Evolutionary conservation across 2,888 invertebrate genomes (phyloP), one percentile per base, ranked within the genome.

Genomic region (Drosophila infuscata): DNA sequence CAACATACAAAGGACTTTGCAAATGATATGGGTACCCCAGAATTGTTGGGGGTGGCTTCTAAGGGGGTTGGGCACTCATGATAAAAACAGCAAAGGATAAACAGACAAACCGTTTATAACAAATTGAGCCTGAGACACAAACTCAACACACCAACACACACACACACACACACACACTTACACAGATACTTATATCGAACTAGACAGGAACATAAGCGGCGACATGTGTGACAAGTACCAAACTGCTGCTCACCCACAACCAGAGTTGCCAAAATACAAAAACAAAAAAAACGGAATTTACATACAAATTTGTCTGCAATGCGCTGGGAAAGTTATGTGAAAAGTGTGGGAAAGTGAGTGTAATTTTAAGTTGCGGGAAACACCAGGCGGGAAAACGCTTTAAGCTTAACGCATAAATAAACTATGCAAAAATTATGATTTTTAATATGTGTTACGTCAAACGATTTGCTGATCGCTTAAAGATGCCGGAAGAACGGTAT

Each of bases 251-350:
- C 71, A 56, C 57, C 56, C 56, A 51, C 58, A 70, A 20, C 6
- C 9, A 36, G 66, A 57, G 62, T 69, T 73, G 63, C 32, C 70
- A 71, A 66, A 70, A 78, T 46, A 46, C 1, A 15, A 46, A 20
- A n/a, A n/a, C n/a, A n/a, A 0, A 3, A 20, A 46, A 46, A 20
- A 7, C 12, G 49, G 57, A 89, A 90, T 88, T 90, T 88, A 83
- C 88, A 88, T 90, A 88, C 70, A 90, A 88, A 88, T 90, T 82
- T 84, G 83, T 90, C 84, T 78, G 81, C 73, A 74, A 38, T 74
- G 64, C 65, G 61, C 43, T 51, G 57, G 51, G 36, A 61, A 77
- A 81, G 59, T 70, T 67, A 20, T 49, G 32, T 36, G 41, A 43
- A 66, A 70, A 71, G 64, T 74, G 74, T 57, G 81, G 57, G 62